Evolutionary conservation across 2,797 vertebrate genomes (phyloP).

Genomic region (Borostomias antarcticus): DNA sequence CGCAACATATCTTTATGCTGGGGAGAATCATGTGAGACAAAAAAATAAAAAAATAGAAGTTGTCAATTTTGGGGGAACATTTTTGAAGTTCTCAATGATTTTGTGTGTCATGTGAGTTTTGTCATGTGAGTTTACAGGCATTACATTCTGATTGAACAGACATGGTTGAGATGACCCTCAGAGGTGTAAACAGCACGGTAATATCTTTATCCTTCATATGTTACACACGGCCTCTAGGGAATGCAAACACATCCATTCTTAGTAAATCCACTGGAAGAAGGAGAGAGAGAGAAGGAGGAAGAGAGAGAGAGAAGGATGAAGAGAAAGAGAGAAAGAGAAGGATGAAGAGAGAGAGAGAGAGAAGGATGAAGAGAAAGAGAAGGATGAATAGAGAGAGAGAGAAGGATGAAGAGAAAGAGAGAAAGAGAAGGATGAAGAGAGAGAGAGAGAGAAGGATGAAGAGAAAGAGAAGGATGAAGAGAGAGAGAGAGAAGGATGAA

Average conservation of each 20-base stretch:
- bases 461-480: background rate
- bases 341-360: background rate
- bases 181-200: slow-evolving; percentile 38
- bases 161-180: slow-evolving; percentile 23
- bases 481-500: too few species aligned
- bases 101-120: too few species aligned
- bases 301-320: background rate
- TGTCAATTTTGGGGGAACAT: too few species aligned
- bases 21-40: background rate
- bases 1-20: too few species aligned
- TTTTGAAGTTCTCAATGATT: too few species aligned
- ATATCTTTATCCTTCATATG: slow-evolving; percentile 60
- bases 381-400: background rate
- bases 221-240: slow-evolving; percentile 45
- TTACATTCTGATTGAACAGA: too few species aligned
- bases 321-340: background rate
- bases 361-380: background rate
- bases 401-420: background rate
- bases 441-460: background rate
- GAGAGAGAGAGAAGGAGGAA: background rate
- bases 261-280: too few species aligned
- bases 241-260: too few species aligned
- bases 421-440: background rate
- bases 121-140: too few species aligned
- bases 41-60: too few species aligned